phyloP scores from a whole-genome alignment of 2,888 invertebrate species.

The Campoletis raptor region DNA sequence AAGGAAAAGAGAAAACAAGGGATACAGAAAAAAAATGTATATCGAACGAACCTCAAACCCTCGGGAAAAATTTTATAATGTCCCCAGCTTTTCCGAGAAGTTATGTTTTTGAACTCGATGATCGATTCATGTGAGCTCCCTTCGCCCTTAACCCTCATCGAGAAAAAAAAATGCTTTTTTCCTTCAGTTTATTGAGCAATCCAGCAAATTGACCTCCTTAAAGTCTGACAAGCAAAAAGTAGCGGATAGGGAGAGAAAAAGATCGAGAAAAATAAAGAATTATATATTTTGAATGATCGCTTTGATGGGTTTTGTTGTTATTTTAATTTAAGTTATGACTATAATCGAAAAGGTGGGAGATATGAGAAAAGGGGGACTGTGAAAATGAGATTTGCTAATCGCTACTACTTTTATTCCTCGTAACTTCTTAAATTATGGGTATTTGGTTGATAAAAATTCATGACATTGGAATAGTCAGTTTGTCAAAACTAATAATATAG shows the following conservation, averaged over 20 bases:
- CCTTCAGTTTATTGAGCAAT: neutral
- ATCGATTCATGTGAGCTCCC: constrained; percentile 21
- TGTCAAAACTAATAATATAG: neutral
- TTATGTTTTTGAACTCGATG: constrained; percentile 28
- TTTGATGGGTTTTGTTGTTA: neutral
- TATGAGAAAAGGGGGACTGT: neutral
- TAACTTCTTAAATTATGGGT: neutral
- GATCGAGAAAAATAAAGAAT: neutral
- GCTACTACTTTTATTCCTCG: constrained; percentile 33
- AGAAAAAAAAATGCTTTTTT: neutral
- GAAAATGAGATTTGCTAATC: constrained; percentile 36
- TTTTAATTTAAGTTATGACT: constrained; percentile 3
- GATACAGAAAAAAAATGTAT: constrained; percentile 1
- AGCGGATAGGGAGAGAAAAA: neutral
- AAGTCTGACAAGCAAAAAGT: neutral
- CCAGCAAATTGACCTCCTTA: neutral
- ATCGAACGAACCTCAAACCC: constrained; percentile 15
- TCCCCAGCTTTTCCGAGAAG: neutral
- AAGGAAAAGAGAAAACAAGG: neutral
- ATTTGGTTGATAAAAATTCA: neutral
- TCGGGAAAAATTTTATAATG: neutral
- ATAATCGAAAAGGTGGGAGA: constrained; percentile 10
- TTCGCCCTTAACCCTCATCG: neutral
- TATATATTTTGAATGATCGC: neutral
- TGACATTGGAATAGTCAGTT: neutral